Conservation (phyloP, 2,797 vertebrate genomes). For the Coranthus polyacanthus region DNA sequence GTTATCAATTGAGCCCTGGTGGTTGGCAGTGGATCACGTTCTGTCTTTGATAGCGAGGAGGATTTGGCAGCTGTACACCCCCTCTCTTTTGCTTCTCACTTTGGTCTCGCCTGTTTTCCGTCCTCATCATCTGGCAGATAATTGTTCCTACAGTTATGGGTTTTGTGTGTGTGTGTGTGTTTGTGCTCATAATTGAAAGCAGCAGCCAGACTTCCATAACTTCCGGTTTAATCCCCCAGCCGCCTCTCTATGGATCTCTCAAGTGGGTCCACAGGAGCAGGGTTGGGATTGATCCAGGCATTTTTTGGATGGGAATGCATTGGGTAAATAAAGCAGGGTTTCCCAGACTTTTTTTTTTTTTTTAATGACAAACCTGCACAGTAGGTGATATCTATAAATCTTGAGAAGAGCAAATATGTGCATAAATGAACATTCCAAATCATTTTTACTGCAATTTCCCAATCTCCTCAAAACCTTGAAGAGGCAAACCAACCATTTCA, state of each 20-base stretch:
- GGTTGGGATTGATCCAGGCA: not conserved
- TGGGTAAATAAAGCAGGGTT: not conserved
- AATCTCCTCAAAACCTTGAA: no score
- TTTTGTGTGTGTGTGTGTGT: conserved; percentile 45
- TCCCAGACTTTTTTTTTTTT: conserved; percentile 1
- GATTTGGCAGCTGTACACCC: conserved; percentile 61
- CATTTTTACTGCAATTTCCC: no score
- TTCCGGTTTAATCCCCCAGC: conserved; percentile 51
- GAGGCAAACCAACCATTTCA: no score
- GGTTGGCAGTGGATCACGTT: conserved; percentile 67
- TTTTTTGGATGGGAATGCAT: not conserved
- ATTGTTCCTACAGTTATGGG: conserved; percentile 72
- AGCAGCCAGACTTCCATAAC: conserved; percentile 53
- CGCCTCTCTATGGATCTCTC: not conserved
- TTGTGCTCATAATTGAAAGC: conserved; percentile 72
- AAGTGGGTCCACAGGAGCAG: not conserved
- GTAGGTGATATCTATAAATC: no score
- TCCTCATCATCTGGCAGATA: conserved; percentile 76
- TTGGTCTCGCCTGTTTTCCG: conserved; percentile 72
- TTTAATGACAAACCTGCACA: no score
- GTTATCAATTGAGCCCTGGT: conserved; percentile 71
- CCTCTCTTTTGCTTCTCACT: conserved; percentile 51
- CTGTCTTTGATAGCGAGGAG: conserved; percentile 69
- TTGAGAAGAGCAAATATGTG: no score
- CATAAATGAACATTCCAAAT: no score